These are phyloP conservation scores for Pammene fasciana DNA, from an alignment of 2,888 invertebrate genomes.

Conservation along the genomic window DNA sequence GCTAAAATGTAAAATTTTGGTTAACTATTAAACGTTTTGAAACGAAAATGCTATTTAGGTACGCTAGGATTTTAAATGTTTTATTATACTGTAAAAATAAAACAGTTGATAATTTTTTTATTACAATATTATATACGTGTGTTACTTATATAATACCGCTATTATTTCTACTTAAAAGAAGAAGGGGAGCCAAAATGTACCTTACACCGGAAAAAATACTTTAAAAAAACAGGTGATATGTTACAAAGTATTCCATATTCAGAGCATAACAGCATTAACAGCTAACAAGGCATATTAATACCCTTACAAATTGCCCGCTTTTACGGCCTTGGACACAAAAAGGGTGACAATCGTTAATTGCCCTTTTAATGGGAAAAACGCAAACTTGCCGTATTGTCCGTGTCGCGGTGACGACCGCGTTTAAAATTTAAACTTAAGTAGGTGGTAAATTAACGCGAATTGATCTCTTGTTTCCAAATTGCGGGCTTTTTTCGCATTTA, in stretches of 20 bases:
- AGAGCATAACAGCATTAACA: background rate
- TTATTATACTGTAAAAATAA: no score
- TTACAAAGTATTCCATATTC: slow-evolving; percentile 6
- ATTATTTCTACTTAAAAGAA: no score
- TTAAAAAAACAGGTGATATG: background rate
- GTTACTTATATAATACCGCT: no score
- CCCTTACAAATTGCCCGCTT: slow-evolving; percentile 24
- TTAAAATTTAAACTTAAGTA: slow-evolving; percentile 68
- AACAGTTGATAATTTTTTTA: no score
- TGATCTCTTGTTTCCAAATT: slow-evolving; percentile 63
- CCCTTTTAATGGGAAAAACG: slow-evolving; percentile 36
- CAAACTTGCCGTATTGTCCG: slow-evolving; percentile 52
- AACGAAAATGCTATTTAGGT: no score
- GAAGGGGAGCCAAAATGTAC: no score
- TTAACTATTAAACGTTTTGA: no score
- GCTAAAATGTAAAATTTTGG: no score
- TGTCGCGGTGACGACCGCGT: slow-evolving; percentile 60
- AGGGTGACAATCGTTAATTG: slow-evolving; percentile 58
- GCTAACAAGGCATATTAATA: slow-evolving; percentile 17
- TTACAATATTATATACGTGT: no score
- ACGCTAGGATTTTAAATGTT: no score
- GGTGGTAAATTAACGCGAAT: slow-evolving; percentile 64
- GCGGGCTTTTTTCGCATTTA: slow-evolving; percentile 50
- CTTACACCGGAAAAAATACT: no score
- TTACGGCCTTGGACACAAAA: slow-evolving; percentile 6